These are phyloP conservation scores for Phylloscopus whistleri DNA, from an alignment of 2,113 vertebrate genomes.

Conservation along the genomic window DNA sequence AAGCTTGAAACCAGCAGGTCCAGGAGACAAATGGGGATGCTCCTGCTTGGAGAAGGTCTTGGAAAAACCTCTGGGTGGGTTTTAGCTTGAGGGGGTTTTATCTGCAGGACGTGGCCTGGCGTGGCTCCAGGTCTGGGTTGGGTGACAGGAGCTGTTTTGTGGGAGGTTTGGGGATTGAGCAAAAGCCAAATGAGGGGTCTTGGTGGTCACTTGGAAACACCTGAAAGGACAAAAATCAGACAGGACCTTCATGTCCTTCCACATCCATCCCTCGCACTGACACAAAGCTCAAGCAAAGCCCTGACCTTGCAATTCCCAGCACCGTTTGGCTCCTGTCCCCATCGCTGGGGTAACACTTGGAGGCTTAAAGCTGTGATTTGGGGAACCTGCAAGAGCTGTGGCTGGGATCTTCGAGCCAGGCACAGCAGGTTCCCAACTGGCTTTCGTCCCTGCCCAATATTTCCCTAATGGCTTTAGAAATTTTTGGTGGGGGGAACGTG, in stretches of 20 bases:
- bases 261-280: neutral
- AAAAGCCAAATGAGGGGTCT: neutral
- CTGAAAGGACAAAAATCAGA: neutral
- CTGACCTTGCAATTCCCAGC: neutral
- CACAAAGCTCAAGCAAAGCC: neutral
- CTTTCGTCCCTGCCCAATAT: neutral
- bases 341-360: neutral
- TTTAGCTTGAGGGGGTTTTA: neutral
- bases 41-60: neutral
- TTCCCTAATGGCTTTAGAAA: neutral
- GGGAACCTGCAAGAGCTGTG: conserved; percentile 3
- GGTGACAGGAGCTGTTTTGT: neutral
- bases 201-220: neutral
- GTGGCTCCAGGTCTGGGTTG: neutral
- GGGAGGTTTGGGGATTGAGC: neutral
- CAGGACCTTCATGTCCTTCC: neutral
- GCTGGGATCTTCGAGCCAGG: neutral
- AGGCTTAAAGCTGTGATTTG: neutral
- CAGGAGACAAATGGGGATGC: neutral
- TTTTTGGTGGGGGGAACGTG: neutral
- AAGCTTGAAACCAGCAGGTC: neutral
- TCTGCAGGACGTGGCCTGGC: fast-evolving
- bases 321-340: neutral
- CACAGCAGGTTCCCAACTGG: neutral
- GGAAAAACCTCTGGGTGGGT: neutral